A percentile compares a stretch with the other conserved stretches of the same genome.
phyloP scores from a whole-genome alignment of 2,888 invertebrate genomes.

The Leucophenga maculata region DNA sequence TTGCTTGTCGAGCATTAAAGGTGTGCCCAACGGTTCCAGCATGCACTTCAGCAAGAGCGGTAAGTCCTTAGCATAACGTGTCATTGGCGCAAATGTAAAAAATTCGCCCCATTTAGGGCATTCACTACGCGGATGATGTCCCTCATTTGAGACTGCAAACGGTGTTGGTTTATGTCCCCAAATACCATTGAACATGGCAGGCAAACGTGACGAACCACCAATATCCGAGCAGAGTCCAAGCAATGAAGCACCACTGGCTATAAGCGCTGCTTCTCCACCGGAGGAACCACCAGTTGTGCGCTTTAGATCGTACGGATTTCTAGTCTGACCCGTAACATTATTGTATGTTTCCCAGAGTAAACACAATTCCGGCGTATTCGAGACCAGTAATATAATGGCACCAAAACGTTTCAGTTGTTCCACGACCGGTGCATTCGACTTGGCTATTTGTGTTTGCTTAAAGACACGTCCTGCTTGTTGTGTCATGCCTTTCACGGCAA shows the following conservation, averaged over 20 bases:
- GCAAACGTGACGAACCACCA: constrained; percentile 89
- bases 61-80: constrained; percentile 85
- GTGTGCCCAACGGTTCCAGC: constrained; percentile 72
- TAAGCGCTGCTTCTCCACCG: constrained; percentile 87
- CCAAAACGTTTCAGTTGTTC: constrained; percentile 79
- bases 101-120: constrained; percentile 74
- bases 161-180: constrained; percentile 90
- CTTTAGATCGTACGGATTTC: constrained; percentile 86
- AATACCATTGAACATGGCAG: constrained; percentile 88
- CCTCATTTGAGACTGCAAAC: constrained; percentile 75
- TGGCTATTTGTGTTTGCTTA: constrained; percentile 73
- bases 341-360: constrained; percentile 90
- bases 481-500: constrained; percentile 78
- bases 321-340: constrained; percentile 82
- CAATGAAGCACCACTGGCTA: constrained; percentile 82
- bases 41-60: constrained; percentile 78
- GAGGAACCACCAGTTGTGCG: constrained; percentile 90
- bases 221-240: constrained; percentile 89
- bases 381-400: constrained; percentile 85
- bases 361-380: constrained; percentile 91
- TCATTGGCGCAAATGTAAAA: constrained; percentile 81
- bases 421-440: constrained; percentile 80
- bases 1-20: constrained; percentile 74
- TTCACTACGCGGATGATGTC: constrained; percentile 76
- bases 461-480: constrained; percentile 79